phyloP scores from a whole-genome alignment of 1,140 invertebrate species.

The Wasmannia auropunctata region DNA sequence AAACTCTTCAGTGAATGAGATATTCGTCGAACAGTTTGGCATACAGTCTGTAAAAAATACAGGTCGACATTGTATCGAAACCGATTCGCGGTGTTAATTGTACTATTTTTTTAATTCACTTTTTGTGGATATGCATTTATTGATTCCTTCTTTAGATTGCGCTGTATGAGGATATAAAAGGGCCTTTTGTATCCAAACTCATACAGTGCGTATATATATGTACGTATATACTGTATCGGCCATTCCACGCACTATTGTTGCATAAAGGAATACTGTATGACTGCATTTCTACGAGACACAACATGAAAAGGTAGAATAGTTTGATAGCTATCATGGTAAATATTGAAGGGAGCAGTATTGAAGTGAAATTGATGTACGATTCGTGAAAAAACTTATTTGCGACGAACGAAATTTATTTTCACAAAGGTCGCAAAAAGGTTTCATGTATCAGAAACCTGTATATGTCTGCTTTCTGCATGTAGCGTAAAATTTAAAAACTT shows the following conservation, averaged over 20 bases:
- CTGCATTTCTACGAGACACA: slow-evolving; percentile 24
- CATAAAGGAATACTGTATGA: slow-evolving; percentile 38
- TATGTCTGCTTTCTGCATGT: not conserved
- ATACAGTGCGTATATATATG: not conserved
- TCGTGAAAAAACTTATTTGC: slow-evolving; percentile 33
- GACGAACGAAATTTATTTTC: slow-evolving; percentile 24
- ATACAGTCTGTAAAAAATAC: not conserved
- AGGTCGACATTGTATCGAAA: not conserved
- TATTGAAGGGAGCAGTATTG: slow-evolving; percentile 15
- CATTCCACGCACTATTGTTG: not conserved
- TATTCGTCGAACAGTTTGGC: not conserved
- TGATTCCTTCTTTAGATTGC: not conserved
- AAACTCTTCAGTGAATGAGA: not conserved
- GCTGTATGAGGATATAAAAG: not conserved
- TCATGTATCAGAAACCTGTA: not conserved
- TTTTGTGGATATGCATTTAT: not conserved
- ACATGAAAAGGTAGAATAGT: slow-evolving; percentile 36
- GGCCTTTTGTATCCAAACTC: slow-evolving; percentile 16
- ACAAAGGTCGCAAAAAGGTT: not conserved
- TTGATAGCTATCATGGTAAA: slow-evolving; percentile 47
- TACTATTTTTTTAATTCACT: not conserved
- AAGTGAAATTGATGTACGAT: slow-evolving; percentile 20
- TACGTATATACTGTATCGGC: not conserved
- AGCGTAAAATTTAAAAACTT: not conserved
- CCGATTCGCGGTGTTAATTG: not conserved